Conservation (phyloP, 2,888 invertebrate genomes). For the Amphipoea lucens region DNA sequence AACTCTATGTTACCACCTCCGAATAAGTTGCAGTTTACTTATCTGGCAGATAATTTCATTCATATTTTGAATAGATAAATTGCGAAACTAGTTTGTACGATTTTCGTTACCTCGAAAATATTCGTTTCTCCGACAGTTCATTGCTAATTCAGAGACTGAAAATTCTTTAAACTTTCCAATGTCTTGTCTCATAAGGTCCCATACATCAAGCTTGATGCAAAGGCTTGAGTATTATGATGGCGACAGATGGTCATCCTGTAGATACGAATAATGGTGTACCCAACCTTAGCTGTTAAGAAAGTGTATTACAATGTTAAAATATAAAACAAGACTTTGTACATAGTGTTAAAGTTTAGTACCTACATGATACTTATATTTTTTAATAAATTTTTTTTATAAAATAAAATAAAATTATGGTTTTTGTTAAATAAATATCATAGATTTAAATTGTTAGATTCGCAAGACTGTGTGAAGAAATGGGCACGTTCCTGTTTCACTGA, state of each 20-base stretch:
- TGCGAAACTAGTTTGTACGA: background rate
- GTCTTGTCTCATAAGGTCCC: background rate
- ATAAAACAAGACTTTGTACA: conserved; percentile 55
- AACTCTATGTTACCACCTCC: background rate
- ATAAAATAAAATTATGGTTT: background rate
- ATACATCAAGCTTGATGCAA: conserved; percentile 1
- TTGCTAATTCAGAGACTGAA: background rate
- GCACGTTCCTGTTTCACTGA: background rate
- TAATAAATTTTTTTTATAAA: conserved; percentile 26
- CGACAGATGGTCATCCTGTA: conserved; percentile 11
- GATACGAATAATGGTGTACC: conserved; percentile 24
- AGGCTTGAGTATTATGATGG: background rate
- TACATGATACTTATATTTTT: conserved; percentile 25
- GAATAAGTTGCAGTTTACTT: background rate
- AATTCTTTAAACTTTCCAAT: background rate
- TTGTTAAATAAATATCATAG: background rate
- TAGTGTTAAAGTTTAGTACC: conserved; percentile 30
- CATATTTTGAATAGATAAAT: too few relatives aligned
- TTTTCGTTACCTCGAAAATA: background rate
- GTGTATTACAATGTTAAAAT: conserved; percentile 32
- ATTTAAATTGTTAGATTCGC: background rate
- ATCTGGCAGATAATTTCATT: too few relatives aligned
- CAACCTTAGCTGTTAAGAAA: conserved; percentile 19
- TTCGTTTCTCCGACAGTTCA: background rate
- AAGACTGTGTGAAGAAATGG: background rate